Base-by-base conservation (phyloP, 2,797 vertebrate species). In the Ispidina picta region DNA sequence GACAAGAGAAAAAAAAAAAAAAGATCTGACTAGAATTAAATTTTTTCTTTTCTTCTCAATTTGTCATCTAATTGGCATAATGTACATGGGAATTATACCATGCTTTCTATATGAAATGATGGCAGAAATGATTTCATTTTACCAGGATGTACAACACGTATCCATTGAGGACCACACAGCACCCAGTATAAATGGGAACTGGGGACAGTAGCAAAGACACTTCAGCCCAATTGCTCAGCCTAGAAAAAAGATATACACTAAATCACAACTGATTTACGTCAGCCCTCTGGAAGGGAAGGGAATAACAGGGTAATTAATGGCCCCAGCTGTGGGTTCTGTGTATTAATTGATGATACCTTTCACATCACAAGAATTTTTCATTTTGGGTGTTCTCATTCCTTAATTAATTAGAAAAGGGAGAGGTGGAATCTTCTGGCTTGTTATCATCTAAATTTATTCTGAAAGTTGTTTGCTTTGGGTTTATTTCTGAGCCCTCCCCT, bases 391-490 rank as follows among this genome's bases (percentile, higher is more conserved):
- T 86, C 54, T 92, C 56, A 26, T 44, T 89, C 41, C 91, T 91
- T 77, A 91, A 88, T 83, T 94, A 92, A 89, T 92, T 84, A 91
- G 75, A 63, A 93, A 92, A 82, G 39, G 23, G 64, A 73, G 21
- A 79, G 39, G 54, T 71, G 37, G 75, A 82, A 92, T 65, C 23
- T 71, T 94, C 80, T 82, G 12, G 29, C 71, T 82, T 82, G 17
- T 70, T 93, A 73, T 86, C 51, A 74, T 15, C 19, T 71, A 63
- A 83, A 85, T 75, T 87, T 77, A 90, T 78, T 83, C 56, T 33
- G 22, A 43, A 77, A 85, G 10, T 48, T 35, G 8, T 49, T 66
- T 49, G 16, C 6, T 16, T 56, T 63, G 3, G 2, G 6, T 7
- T 22, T 37, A 9, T 8, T 69, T 12, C 22, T 39, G 43, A 76